These are phyloP conservation scores for Pinctada fucata DNA, from an alignment of 2,888 invertebrate genomes.

Conservation along the genomic window DNA sequence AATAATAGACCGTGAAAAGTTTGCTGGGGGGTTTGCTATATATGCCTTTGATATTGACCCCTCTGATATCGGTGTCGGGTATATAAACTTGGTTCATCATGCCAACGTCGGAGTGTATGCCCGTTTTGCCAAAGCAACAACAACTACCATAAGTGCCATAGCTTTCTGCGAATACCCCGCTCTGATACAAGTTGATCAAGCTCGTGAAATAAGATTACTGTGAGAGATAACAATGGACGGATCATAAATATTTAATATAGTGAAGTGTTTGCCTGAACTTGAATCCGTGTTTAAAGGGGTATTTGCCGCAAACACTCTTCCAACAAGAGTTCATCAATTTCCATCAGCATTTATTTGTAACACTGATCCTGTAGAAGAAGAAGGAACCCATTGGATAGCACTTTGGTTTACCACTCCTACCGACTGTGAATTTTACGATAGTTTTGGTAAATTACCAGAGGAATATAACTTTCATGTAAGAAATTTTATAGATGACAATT, in stretches of 20 bases:
- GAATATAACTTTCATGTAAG: constrained; percentile 5
- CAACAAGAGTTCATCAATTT: constrained; percentile 1
- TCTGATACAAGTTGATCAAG: constrained; percentile 10
- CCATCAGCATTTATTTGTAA: constrained; percentile 22
- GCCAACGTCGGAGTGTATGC: constrained; percentile 30
- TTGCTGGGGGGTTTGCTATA: constrained; percentile 25
- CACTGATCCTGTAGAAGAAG: constrained; percentile 23
- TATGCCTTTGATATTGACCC: constrained; percentile 22
- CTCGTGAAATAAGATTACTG: constrained; percentile 22
- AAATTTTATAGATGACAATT: constrained; percentile 18
- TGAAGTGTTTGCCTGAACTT: neutral
- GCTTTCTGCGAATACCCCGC: constrained; percentile 23
- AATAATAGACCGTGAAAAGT: constrained; percentile 13
- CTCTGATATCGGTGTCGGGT: constrained; percentile 19
- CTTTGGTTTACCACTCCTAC: constrained; percentile 13
- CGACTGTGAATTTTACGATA: constrained; percentile 25
- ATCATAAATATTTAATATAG: neutral
- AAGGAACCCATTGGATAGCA: constrained; percentile 23
- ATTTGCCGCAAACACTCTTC: constrained; percentile 13
- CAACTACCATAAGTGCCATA: constrained; percentile 24
- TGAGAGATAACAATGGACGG: constrained; percentile 26
- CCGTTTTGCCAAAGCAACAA: constrained; percentile 14
- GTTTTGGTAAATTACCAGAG: constrained; percentile 24
- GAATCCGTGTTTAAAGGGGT: constrained; percentile 16
- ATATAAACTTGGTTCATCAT: constrained; percentile 20